Percentiles rank a stretch among this genome's conserved stretches.
phyloP scores from a whole-genome alignment of 2,888 invertebrate genomes.

The Phorcus lineatus region DNA sequence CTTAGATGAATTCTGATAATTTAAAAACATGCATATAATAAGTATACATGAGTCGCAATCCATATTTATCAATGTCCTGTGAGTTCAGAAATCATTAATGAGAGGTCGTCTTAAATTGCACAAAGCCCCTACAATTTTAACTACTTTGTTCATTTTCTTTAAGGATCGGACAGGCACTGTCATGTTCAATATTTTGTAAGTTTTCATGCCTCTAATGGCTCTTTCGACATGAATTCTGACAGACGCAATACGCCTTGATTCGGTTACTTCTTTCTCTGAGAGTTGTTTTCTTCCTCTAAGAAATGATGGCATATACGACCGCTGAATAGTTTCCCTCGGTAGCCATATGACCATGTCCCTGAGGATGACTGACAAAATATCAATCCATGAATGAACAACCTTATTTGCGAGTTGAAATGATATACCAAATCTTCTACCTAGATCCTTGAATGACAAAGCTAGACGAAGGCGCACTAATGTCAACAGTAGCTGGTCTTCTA shows the following conservation, averaged over 20 bases:
- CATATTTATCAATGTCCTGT: no score
- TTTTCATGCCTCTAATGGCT: no score
- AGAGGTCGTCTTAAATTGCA: no score
- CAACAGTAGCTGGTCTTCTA: background rate
- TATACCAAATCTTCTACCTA: background rate
- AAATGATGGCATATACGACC: constrained; percentile 33
- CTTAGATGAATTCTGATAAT: no score
- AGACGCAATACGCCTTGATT: background rate
- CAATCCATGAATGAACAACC: background rate
- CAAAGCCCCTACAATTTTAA: no score
- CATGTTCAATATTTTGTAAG: no score
- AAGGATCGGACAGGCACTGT: no score
- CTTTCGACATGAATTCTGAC: no score
- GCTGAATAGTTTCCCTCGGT: background rate
- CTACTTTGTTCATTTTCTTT: no score
- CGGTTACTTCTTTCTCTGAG: constrained; percentile 23
- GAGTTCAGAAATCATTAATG: no score
- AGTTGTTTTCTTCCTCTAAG: constrained; percentile 28
- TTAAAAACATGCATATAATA: no score
- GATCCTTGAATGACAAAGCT: background rate
- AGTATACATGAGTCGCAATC: no score
- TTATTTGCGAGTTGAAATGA: background rate
- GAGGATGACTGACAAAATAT: background rate
- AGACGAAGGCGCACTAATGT: background rate
- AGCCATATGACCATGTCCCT: background rate